Evolutionary conservation across 2,888 invertebrate species (phyloP), one percentile per base, ranked within the genome.

Genomic region (Ichneumon xanthorius): DNA sequence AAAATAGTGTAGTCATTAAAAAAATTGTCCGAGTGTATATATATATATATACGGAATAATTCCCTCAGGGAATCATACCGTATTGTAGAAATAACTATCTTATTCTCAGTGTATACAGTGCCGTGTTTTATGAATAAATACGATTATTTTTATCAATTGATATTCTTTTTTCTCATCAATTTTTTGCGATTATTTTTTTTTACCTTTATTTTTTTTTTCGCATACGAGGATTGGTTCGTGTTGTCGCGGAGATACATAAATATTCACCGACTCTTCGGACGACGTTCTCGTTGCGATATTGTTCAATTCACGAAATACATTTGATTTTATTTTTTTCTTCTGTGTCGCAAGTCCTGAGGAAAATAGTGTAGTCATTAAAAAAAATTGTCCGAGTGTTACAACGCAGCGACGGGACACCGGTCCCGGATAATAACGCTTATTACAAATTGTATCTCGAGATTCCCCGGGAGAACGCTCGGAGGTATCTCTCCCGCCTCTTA

Each of bases 361-460:
- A 33, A 63, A 63, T 63, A 33, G 61, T 63, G 30, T n/a, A 63
- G 26, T 63, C 61, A 63, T 63, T 63, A 63, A 63, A 63, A 63
- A 63, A 63, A 30, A 33, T 45, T 45, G 65, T 50, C 11, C 63
- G 37, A 37, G 33, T 37, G 37, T 65, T 76, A 37, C 50, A 76
- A 65, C 53, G 55, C 22, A 48, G 71, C 45, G 26, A 40, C 19
- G 67, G 61, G 63, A 78, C 63, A 61, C 78, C 45, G 67, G 45
- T 70, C 73, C 45, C 50, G 78, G 84, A 85, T 79, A 78, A 85
- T 81, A 85, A 85, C 75, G 78, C 70, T 85, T 82, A 82, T 85
- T 79, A 85, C 82, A 75, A 79, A 81, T 73, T 82, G 78, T 82
- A 70, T 55, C 33, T 55, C 22, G 45, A 48, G 40, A 72, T 77